Evolutionary conservation across 2,888 invertebrate species (phyloP).

Genomic region (Pheosia tremula): DNA sequence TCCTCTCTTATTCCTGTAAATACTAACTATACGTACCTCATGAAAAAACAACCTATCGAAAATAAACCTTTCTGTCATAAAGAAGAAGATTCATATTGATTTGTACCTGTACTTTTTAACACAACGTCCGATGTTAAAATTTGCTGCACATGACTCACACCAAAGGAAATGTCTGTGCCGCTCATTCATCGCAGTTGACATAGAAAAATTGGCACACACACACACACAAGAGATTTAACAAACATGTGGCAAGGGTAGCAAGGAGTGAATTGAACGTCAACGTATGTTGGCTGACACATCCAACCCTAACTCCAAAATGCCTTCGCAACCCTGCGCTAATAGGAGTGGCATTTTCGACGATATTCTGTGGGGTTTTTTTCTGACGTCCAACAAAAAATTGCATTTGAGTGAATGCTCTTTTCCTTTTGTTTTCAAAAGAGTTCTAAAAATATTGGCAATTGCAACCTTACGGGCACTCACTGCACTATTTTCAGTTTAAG

Average conservation of each 20-base stretch:
- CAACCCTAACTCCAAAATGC: slow-evolving; percentile 38
- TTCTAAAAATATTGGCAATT: too few relatives aligned
- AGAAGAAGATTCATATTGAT: too few relatives aligned
- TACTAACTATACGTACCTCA: too few relatives aligned
- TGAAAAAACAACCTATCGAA: too few relatives aligned
- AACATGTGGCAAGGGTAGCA: slow-evolving; percentile 34
- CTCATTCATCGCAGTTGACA: slow-evolving; percentile 32
- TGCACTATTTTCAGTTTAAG: slow-evolving; percentile 25
- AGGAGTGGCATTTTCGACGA: slow-evolving; percentile 25
- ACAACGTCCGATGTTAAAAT: slow-evolving; percentile 23
- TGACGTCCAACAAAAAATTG: not conserved
- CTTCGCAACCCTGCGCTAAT: slow-evolving; percentile 25
- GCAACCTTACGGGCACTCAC: slow-evolving; percentile 15
- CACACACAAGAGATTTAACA: slow-evolving; percentile 21
- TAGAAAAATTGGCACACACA: slow-evolving; percentile 42
- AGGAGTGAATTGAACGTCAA: slow-evolving; percentile 54
- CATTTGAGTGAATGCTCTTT: too few relatives aligned
- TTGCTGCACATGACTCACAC: slow-evolving; percentile 23
- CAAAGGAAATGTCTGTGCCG: slow-evolving; percentile 31
- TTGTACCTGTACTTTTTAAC: not conserved
- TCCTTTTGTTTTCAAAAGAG: too few relatives aligned
- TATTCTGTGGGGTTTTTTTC: slow-evolving; percentile 8
- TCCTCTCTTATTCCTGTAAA: too few relatives aligned
- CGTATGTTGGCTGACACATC: slow-evolving; percentile 35
- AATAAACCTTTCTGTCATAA: too few relatives aligned